Conservation (phyloP, 1,140 invertebrate genomes). For the Cherax quadricarinatus region DNA sequence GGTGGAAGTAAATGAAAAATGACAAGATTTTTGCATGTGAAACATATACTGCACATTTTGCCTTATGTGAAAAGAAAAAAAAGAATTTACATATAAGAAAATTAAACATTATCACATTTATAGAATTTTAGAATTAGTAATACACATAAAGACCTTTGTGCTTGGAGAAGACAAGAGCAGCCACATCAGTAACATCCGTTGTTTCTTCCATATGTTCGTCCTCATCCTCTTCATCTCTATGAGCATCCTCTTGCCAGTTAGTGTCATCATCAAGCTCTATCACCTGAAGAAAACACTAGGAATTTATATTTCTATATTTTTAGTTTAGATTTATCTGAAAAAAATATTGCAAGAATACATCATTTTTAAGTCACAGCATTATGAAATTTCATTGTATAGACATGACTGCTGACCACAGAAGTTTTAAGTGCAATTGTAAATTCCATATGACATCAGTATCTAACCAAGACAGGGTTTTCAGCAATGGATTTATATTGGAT, state of each 20-base stretch:
- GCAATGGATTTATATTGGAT: no score
- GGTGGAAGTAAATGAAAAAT: no score
- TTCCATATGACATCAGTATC: background rate
- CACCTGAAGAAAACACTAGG: conserved; percentile 5
- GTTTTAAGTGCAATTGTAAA: background rate
- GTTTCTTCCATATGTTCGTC: background rate
- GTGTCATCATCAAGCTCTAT: conserved; percentile 43
- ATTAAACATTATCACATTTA: background rate
- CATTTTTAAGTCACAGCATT: background rate
- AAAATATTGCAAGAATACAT: background rate
- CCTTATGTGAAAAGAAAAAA: no score
- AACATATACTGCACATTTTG: no score
- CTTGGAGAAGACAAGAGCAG: background rate
- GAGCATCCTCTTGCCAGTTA: conserved; percentile 20
- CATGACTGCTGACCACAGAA: no score
- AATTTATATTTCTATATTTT: background rate
- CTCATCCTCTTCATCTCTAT: background rate
- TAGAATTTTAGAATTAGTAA: background rate
- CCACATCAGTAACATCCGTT: conserved; percentile 28
- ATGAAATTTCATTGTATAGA: no score
- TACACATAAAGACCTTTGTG: background rate
- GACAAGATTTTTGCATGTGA: no score
- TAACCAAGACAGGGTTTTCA: background rate
- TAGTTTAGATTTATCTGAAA: background rate
- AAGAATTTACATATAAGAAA: no score